phyloP scores from a whole-genome alignment of 2,888 invertebrate species.

The Apamea anceps region DNA sequence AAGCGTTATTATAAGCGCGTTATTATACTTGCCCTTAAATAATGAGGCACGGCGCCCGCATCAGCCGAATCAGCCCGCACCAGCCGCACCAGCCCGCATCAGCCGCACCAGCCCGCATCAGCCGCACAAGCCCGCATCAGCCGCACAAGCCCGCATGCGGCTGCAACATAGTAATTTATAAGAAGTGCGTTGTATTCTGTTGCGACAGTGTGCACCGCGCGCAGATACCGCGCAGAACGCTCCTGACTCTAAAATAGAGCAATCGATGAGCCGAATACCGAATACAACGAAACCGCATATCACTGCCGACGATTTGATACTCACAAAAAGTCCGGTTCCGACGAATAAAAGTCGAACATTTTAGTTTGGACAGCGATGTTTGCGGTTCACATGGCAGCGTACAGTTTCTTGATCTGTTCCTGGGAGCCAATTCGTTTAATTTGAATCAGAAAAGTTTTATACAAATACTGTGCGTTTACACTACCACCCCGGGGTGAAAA shows the following conservation, averaged over 20 bases:
- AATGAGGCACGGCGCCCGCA: not conserved
- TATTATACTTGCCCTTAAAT: not conserved
- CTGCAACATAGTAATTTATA: constrained; percentile 11
- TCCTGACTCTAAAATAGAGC: constrained; percentile 61
- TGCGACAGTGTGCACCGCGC: constrained; percentile 4
- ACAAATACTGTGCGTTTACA: not conserved
- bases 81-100: not conserved
- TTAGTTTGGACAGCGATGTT: constrained; percentile 12
- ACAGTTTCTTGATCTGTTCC: constrained; percentile 5
- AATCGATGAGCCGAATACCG: constrained; percentile 62
- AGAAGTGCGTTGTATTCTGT: constrained; percentile 11
- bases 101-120: not conserved
- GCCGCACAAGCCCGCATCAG: not conserved
- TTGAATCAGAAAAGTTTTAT: constrained; percentile 2
- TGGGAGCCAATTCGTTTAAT: constrained; percentile 1
- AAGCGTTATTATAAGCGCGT: not conserved
- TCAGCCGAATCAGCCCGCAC: not conserved
- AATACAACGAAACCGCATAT: constrained; percentile 65
- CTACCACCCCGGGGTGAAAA: not conserved
- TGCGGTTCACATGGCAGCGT: constrained; percentile 16
- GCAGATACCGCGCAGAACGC: constrained; percentile 51
- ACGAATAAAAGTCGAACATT: constrained; percentile 33
- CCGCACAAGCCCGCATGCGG: not conserved
- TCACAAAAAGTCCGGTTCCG: constrained; percentile 46
- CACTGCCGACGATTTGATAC: constrained; percentile 59